These are phyloP conservation scores for Coturnix japonica DNA, from an alignment of 2,113 vertebrate species.

Conservation along the genomic window DNA sequence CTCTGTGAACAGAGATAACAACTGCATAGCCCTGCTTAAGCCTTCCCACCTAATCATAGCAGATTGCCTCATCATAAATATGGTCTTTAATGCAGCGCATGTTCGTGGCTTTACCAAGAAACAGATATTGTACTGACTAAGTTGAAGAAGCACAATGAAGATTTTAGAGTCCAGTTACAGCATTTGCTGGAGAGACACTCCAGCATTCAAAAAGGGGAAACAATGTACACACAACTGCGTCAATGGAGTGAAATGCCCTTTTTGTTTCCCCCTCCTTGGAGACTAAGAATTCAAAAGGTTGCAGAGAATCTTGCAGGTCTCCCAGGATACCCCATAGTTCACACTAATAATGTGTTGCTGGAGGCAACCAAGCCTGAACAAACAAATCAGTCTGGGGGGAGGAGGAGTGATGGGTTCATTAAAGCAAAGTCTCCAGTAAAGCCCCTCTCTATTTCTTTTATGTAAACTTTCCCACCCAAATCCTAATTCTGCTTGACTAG, in stretches of 20 bases:
- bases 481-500: not conserved
- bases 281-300: conserved; percentile 56
- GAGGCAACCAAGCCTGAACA: conserved; percentile 73
- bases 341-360: conserved; percentile 71
- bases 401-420: conserved; percentile 10
- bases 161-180: not conserved
- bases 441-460: conserved; percentile 8
- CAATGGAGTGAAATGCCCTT: conserved; percentile 45
- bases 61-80: not conserved
- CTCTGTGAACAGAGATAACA: not conserved
- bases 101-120: not conserved
- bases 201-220: not conserved
- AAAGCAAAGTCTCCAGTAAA: conserved; percentile 31
- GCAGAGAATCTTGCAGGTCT: conserved; percentile 61
- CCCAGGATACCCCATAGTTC: conserved; percentile 71
- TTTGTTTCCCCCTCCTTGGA: conserved; percentile 14
- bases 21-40: not conserved
- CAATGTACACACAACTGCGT: not conserved
- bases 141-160: not conserved
- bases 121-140: not conserved
- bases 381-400: conserved; percentile 42
- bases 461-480: conserved; percentile 41
- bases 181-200: not conserved
- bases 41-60: not conserved
- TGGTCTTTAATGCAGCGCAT: not conserved